Conservation (phyloP, 2,888 invertebrate species). For the Antheraea yamamai region DNA sequence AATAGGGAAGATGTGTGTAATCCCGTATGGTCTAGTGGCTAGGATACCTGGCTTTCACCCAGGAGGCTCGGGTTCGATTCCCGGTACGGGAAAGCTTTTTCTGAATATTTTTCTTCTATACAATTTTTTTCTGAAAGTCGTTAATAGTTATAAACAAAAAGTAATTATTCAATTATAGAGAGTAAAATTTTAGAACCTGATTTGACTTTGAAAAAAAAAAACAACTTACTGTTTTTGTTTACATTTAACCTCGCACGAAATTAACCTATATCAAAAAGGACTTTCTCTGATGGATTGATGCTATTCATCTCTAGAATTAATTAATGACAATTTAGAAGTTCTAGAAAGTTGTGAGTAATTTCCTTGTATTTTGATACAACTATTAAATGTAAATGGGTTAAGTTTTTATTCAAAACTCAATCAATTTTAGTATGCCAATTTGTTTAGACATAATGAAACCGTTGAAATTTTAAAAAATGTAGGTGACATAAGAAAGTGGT, state of each 20-base stretch:
- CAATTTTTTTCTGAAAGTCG: background rate
- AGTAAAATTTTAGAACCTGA: background rate
- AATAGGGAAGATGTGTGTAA: background rate
- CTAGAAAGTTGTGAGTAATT: background rate
- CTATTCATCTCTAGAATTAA: background rate
- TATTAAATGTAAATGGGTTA: background rate
- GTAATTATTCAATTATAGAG: background rate
- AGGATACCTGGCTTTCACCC: constrained; percentile 88
- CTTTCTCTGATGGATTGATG: background rate
- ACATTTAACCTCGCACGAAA: background rate
- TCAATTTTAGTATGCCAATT: background rate
- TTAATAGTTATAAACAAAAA: too few species aligned
- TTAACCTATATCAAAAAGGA: background rate
- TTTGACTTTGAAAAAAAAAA: background rate
- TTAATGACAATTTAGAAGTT: background rate
- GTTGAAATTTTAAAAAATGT: background rate
- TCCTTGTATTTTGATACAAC: background rate
- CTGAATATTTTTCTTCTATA: background rate
- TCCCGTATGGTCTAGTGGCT: constrained; percentile 87
- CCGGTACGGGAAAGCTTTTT: constrained; percentile 82
- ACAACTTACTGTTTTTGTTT: background rate
- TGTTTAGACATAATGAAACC: background rate
- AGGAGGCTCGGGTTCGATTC: constrained; percentile 89
- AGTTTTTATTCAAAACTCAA: background rate
- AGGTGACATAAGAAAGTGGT: constrained; percentile 15